These are phyloP conservation scores for Sylvilagus bachmani DNA, from an alignment of 2,113 vertebrate species.

Conservation along the genomic window DNA sequence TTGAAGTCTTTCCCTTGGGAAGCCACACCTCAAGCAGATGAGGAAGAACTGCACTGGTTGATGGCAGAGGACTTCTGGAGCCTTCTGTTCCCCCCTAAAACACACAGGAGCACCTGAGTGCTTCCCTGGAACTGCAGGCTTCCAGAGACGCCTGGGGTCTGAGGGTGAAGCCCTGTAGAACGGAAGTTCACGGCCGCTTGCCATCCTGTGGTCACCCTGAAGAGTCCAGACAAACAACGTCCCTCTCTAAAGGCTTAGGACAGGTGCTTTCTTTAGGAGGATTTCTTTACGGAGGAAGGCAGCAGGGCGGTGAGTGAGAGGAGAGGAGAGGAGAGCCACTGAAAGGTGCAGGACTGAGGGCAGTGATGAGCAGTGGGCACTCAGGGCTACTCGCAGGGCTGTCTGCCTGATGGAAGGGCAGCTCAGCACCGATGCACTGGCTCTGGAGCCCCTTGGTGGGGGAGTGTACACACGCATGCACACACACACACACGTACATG, in stretches of 20 bases:
- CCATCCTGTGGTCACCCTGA: neutral
- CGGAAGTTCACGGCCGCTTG: neutral
- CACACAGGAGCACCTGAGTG: neutral
- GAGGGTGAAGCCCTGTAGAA: neutral
- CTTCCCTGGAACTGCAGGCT: neutral
- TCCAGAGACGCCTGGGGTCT: neutral
- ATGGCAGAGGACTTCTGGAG: neutral
- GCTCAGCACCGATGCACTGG: neutral
- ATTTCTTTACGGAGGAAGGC: neutral
- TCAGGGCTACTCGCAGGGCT: neutral
- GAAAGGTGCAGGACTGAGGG: neutral
- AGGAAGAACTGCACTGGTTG: neutral
- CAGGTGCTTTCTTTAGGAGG: neutral
- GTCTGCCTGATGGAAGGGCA: neutral
- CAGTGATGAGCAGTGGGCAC: neutral
- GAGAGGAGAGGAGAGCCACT: no score
- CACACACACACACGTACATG: neutral
- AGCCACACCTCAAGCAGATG: neutral
- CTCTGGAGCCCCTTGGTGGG: neutral
- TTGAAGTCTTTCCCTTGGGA: neutral
- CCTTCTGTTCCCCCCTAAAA: accelerated
- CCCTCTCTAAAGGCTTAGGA: neutral
- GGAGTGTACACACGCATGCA: neutral
- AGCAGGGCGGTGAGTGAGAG: neutral
- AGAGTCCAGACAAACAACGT: neutral